phyloP scores from a whole-genome alignment of 53 echinoderm and acorn worm genomes.

The Glandiceps talaboti region DNA sequence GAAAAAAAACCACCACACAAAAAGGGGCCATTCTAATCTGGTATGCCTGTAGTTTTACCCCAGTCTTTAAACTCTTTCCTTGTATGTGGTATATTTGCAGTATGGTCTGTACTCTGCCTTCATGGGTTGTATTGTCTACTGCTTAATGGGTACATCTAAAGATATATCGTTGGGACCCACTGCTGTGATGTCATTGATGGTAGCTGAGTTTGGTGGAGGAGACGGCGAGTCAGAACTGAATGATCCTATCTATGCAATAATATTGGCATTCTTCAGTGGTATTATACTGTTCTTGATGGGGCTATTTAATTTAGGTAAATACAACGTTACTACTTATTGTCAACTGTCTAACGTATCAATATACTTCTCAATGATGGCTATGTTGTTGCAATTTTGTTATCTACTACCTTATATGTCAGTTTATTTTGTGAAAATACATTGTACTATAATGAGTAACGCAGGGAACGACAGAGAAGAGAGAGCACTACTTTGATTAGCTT shows the following conservation, averaged over 20 bases:
- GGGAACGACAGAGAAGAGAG: neutral
- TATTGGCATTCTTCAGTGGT: constrained; percentile 75
- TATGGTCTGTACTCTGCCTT: constrained; percentile 82
- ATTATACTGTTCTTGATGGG: constrained; percentile 51
- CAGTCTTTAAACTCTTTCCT: neutral
- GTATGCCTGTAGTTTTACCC: no score
- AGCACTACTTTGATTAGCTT: no score
- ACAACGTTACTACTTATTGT: neutral
- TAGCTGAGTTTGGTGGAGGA: constrained; percentile 49
- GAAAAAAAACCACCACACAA: no score
- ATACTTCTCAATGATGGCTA: no score
- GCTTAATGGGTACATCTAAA: constrained; percentile 79
- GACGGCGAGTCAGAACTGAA: constrained; percentile 23
- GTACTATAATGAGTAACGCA: neutral
- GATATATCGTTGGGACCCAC: constrained; percentile 84
- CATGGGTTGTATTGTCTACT: constrained; percentile 79
- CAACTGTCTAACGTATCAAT: no score
- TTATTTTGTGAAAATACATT: neutral
- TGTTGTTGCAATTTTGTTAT: no score
- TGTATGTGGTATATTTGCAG: constrained; percentile 7
- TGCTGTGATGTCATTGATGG: constrained; percentile 82
- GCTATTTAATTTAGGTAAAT: constrained; percentile 60
- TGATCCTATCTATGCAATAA: constrained; percentile 78
- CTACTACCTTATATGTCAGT: no score
- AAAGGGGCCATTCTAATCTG: no score